Base-by-base conservation (phyloP, 2,113 vertebrate genomes). In the Odontesthes bonariensis region DNA sequence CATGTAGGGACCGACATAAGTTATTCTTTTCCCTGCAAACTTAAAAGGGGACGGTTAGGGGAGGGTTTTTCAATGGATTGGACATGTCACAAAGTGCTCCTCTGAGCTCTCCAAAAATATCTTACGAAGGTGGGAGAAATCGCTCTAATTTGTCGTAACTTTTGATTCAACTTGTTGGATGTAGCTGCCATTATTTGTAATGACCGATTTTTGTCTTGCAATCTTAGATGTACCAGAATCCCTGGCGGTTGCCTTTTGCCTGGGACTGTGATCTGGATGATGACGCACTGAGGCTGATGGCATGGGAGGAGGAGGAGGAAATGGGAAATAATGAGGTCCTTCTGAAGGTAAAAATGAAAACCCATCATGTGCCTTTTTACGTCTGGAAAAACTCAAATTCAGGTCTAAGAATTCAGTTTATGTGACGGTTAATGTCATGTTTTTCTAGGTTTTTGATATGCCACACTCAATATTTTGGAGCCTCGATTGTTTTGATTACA, bases 231-330 rank as follows among this genome's bases (percentile, higher is more conserved):
- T 75, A 75, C 69, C 76, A 47, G 54, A 86, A 90, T 68, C 91
- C 91, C 11, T 86, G 82, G 81, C 46, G 31, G 31, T 80, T 92
- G 52, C 88, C 87, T 11, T 85, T 91, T 35, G 89, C 16, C 9
- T 92, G 91, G 90, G 12, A 69, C 11, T 9, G 42, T 0, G 0
- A 7, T 3, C 54, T 63, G 46, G 53, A 81, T 32, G 0, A 57
- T 2, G 0, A 20, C 6, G 8, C 0, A 1, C 68, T 90, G 46
- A 63, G 2, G 32, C 22, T 23, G 1, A 1, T 19, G n/a, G 85
- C 81, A 0, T 59, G 9, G 73, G 35, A 82, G 22, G 85, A 92
- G 22, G 86, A 89, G 56, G 58, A 44, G 4, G 32, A 40, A 65
- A 69, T 60, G 31, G 66, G 56, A 35, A 9, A 1, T 46, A 1